A percentile compares a stretch with the other conserved stretches of the same genome.
These are phyloP conservation scores for Andrena dorsata DNA, from an alignment of 2,888 invertebrate genomes.

Conservation along the genomic window DNA sequence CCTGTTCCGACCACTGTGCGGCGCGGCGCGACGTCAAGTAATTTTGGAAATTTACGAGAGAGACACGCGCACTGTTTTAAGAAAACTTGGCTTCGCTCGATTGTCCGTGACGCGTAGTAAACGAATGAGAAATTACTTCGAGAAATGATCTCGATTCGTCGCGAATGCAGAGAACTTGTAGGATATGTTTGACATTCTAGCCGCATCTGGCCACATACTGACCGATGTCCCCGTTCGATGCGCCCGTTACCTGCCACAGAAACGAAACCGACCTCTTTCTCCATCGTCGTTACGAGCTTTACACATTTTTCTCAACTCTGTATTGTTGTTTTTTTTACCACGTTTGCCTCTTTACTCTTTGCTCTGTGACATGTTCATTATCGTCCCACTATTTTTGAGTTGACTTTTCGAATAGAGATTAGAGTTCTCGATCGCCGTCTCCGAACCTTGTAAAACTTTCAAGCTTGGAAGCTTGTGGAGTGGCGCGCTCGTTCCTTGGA, in stretches of 20 bases:
- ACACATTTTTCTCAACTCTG: constrained; percentile 7
- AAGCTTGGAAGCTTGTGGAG: not conserved
- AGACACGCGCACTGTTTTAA: not conserved
- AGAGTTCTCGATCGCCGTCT: not conserved
- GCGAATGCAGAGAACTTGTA: constrained; percentile 19
- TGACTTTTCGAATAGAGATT: constrained; percentile 10
- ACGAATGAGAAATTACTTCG: not conserved
- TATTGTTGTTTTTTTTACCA: constrained; percentile 9
- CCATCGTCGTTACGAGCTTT: constrained; percentile 53
- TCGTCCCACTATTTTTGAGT: not conserved
- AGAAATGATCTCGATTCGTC: not conserved
- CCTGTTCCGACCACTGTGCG: too few species aligned
- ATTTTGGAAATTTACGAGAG: not conserved
- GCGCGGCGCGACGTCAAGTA: not conserved
- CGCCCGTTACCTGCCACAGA: constrained; percentile 70
- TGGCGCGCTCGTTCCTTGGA: not conserved
- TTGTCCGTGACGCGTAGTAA: not conserved
- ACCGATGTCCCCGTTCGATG: constrained; percentile 76
- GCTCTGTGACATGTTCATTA: constrained; percentile 10
- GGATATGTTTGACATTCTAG: constrained; percentile 75
- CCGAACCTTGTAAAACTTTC: not conserved
- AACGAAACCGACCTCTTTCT: constrained; percentile 66
- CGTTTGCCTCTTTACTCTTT: constrained; percentile 2
- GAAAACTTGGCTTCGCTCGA: not conserved
- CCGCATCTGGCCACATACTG: constrained; percentile 69